phyloP scores from a whole-genome alignment of 2,888 invertebrate species.

The Pyralis farinalis region DNA sequence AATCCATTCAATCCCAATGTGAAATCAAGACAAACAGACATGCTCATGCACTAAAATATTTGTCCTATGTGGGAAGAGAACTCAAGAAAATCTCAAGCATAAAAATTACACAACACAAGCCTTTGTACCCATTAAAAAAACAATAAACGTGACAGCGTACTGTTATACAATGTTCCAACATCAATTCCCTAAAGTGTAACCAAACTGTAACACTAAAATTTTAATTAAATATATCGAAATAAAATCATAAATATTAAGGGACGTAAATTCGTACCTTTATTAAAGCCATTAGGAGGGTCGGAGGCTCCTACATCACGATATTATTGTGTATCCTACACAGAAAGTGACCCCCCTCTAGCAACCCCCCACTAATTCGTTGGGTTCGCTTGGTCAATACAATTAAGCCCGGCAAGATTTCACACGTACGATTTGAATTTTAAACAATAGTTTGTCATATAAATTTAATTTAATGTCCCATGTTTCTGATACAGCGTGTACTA shows the following conservation, averaged over 20 bases:
- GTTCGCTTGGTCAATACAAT: slow-evolving; percentile 73
- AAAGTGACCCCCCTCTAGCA: slow-evolving; percentile 20
- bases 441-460: slow-evolving; percentile 80
- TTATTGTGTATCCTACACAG: slow-evolving; percentile 66
- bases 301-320: slow-evolving; percentile 55
- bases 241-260: slow-evolving; percentile 72
- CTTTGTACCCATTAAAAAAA: too few species aligned
- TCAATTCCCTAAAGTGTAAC: slow-evolving; percentile 11
- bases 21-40: too few species aligned
- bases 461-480: slow-evolving; percentile 66
- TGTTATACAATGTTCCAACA: slow-evolving; percentile 1
- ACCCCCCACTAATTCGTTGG: slow-evolving; percentile 36
- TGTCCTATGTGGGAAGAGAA: too few species aligned
- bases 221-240: slow-evolving; percentile 77
- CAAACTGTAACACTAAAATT: slow-evolving; percentile 52
- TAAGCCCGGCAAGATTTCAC: slow-evolving; percentile 74
- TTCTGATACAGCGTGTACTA: slow-evolving; percentile 43
- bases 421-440: slow-evolving; percentile 79
- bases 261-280: slow-evolving; percentile 75
- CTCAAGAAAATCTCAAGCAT: too few species aligned
- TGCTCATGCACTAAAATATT: too few species aligned
- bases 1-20: too few species aligned
- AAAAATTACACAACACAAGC: too few species aligned
- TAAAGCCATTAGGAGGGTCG: slow-evolving; percentile 73
- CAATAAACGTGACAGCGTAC: neutral